A percentile compares a stretch with the other conserved stretches of the same genome.
Evolutionary conservation across 1,140 invertebrate species (phyloP).

Genomic region (Nixonia krombeini): DNA sequence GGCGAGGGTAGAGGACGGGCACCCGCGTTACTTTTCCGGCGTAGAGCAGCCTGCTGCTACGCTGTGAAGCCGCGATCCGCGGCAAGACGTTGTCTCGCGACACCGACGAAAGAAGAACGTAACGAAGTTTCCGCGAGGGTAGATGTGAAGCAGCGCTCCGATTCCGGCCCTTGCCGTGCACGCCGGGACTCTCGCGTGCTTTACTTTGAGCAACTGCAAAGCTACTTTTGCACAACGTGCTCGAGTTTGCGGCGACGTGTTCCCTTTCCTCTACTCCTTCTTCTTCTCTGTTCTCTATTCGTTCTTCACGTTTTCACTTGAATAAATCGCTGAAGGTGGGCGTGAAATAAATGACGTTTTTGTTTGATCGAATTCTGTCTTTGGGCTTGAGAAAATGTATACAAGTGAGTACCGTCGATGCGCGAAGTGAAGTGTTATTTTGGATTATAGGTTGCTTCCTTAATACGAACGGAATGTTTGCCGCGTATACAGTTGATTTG

Average conservation of each 20-base stretch:
- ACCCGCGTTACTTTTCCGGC: not conserved
- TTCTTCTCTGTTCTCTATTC: conserved; percentile 5
- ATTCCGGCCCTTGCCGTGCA: not conserved
- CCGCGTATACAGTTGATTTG: too few species aligned
- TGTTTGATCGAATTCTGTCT: conserved; percentile 29
- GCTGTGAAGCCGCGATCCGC: not conserved
- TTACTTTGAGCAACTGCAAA: not conserved
- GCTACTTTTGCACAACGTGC: conserved; percentile 11
- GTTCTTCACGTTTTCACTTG: conserved; percentile 33
- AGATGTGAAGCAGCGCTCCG: not conserved
- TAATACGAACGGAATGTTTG: too few species aligned
- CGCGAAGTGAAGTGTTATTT: too few species aligned
- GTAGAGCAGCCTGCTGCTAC: not conserved
- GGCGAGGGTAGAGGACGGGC: not conserved
- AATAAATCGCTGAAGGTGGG: conserved; percentile 37
- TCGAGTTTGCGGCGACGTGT: not conserved
- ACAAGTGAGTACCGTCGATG: too few species aligned
- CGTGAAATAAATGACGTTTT: conserved; percentile 30
- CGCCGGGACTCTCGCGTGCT: not conserved
- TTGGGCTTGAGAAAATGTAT: not conserved
- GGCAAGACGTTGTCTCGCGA: conserved; percentile 9
- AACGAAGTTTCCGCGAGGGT: conserved; percentile 4
- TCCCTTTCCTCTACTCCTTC: conserved; percentile 9
- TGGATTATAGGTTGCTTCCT: too few species aligned
- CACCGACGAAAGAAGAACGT: conserved; percentile 3